These are phyloP conservation scores for Manis pentadactyla DNA, from an alignment of 2,797 vertebrate species.

Conservation along the genomic window DNA sequence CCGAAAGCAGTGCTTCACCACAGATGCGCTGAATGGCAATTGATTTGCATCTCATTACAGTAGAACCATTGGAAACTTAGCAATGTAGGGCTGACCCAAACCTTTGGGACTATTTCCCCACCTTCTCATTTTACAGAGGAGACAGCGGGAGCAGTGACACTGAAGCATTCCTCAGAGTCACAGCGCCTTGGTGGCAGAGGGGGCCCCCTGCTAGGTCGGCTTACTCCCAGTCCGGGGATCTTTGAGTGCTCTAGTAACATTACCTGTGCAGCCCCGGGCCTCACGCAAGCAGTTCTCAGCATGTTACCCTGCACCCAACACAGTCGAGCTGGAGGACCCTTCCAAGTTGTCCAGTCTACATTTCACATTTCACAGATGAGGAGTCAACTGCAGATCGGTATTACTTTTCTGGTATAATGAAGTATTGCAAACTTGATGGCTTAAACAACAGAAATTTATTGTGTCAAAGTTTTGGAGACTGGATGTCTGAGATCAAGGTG, in stretches of 20 bases:
- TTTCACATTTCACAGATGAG: constrained; percentile 43
- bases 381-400: not conserved
- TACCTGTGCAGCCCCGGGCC: too few species aligned
- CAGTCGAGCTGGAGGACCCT: not conserved
- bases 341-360: not conserved
- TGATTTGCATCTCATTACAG: not conserved
- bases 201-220: not conserved
- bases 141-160: not conserved
- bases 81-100: not conserved
- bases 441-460: not conserved
- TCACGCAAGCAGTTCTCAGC: rapidly evolving
- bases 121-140: constrained; percentile 13
- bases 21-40: not conserved
- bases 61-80: not conserved
- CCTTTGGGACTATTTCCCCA: not conserved
- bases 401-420: not conserved
- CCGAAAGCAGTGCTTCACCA: not conserved
- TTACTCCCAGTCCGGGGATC: not conserved
- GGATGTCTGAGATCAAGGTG: not conserved
- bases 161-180: not conserved
- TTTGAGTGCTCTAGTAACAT: not conserved
- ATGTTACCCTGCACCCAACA: not conserved
- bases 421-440: not conserved
- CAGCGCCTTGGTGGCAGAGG: not conserved
- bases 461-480: not conserved